These are phyloP conservation scores for Phaethornis superciliosus DNA, from an alignment of 2,113 vertebrate genomes.

Conservation along the genomic window DNA sequence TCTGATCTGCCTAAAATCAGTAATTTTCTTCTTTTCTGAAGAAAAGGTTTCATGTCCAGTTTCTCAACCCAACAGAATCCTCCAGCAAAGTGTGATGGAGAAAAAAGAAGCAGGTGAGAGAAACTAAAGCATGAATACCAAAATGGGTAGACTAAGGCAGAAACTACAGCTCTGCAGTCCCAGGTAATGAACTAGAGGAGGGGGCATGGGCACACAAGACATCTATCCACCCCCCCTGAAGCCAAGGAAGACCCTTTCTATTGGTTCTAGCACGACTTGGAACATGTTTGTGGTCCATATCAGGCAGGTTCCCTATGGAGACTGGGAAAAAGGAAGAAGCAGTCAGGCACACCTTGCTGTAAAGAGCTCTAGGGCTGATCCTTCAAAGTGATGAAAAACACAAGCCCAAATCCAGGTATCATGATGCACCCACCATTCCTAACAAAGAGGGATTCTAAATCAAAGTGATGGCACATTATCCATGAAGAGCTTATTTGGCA, in stretches of 20 bases:
- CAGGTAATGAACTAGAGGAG: not conserved
- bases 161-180: not conserved
- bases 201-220: not conserved
- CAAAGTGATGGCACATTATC: not conserved
- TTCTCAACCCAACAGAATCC: not conserved
- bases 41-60: not conserved
- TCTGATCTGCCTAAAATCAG: not conserved
- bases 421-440: not conserved
- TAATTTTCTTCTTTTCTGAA: not conserved
- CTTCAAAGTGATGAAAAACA: not conserved
- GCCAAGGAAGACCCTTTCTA: not conserved
- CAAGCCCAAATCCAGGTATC: not conserved
- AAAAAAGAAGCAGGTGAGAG: not conserved
- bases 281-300: not conserved
- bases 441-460: not conserved
- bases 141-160: not conserved
- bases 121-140: not conserved
- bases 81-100: not conserved
- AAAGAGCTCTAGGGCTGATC: not conserved
- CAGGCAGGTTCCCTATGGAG: fast-evolving
- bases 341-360: not conserved
- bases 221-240: not conserved
- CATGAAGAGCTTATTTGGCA: not conserved
- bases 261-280: not conserved
- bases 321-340: not conserved